A percentile compares a stretch with the other conserved stretches of the same genome.
These are phyloP conservation scores for Arnoldichthys spilopterus DNA, from an alignment of 2,797 vertebrate species.

Conservation along the genomic window DNA sequence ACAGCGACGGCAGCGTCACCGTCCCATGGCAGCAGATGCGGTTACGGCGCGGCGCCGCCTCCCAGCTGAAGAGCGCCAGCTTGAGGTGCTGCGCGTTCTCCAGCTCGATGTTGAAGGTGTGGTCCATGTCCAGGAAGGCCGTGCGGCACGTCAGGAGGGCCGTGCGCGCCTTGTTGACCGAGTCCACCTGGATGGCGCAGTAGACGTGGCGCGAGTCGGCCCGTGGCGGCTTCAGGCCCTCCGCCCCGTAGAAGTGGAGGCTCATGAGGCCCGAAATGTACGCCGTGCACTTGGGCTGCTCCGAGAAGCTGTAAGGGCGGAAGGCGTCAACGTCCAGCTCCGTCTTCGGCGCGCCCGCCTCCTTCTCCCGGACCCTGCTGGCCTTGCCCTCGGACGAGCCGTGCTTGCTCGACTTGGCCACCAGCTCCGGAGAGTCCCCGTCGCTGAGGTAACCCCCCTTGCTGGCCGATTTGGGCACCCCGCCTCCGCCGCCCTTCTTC, in stretches of 20 bases:
- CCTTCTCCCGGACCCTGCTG: conserved; percentile 81
- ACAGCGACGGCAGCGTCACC: conserved; percentile 89
- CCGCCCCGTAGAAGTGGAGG: conserved; percentile 94
- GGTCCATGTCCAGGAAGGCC: conserved; percentile 95
- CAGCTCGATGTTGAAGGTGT: conserved; percentile 97
- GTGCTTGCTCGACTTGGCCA: conserved; percentile 91
- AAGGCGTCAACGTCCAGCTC: conserved; percentile 96
- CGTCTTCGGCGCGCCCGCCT: conserved; percentile 61
- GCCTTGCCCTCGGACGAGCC: conserved; percentile 78
- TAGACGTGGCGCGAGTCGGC: conserved; percentile 94
- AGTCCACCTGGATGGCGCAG: conserved; percentile 98
- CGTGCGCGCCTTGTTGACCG: conserved; percentile 94
- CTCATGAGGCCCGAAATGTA: conserved; percentile 97
- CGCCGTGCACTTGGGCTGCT: conserved; percentile 94
- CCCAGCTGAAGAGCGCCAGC: conserved; percentile 97
- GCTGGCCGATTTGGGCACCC: conserved; percentile 88
- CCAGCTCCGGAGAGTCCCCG: conserved; percentile 93
- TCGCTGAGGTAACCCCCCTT: conserved; percentile 98
- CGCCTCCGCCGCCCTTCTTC: conserved; percentile 80
- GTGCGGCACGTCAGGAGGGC: conserved; percentile 93
- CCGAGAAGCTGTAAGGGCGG: conserved; percentile 92
- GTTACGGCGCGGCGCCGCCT: conserved; percentile 88
- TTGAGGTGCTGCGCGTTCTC: conserved; percentile 98
- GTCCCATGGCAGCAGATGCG: conserved; percentile 95
- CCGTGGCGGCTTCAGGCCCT: conserved; percentile 93